Percentiles rank a stretch among this genome's conserved stretches.
Evolutionary conservation across 2,797 vertebrate species (phyloP).

Genomic region (Semotilus atromaculatus): DNA sequence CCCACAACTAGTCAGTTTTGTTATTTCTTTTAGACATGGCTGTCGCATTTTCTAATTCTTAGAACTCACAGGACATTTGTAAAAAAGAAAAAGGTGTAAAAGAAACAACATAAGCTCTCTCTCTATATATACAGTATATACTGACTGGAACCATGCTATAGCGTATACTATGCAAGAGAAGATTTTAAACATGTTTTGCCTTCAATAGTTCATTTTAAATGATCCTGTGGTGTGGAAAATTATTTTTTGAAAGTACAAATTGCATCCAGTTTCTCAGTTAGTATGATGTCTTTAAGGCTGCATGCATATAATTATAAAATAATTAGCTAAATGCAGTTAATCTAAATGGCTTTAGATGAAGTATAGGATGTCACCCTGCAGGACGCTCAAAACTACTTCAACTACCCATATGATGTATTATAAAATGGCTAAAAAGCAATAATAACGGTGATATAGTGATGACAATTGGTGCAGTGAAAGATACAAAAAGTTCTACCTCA

Average conservation of each 20-base stretch:
- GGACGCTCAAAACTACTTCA: background rate
- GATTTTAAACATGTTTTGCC: no score
- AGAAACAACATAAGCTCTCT: background rate
- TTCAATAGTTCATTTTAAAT: background rate
- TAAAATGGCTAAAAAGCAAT: background rate
- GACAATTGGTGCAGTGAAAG: background rate
- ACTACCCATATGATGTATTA: background rate
- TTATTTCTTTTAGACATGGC: background rate
- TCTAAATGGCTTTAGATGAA: slow-evolving; percentile 1
- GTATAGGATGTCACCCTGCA: background rate
- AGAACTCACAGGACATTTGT: background rate
- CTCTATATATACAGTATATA: background rate
- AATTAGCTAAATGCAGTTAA: background rate
- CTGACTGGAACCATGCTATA: background rate
- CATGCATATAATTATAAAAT: background rate
- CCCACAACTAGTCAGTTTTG: background rate
- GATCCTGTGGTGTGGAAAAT: background rate
- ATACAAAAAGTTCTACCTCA: background rate
- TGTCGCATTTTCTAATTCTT: background rate
- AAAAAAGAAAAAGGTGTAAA: background rate
- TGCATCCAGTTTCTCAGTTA: background rate
- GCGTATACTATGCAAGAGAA: no score
- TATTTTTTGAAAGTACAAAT: background rate
- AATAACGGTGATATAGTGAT: background rate
- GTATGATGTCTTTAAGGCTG: background rate